A percentile compares a stretch with the other conserved stretches of the same genome.
Evolutionary conservation across 1,140 invertebrate genomes (phyloP).

Genomic region (Popillia japonica): DNA sequence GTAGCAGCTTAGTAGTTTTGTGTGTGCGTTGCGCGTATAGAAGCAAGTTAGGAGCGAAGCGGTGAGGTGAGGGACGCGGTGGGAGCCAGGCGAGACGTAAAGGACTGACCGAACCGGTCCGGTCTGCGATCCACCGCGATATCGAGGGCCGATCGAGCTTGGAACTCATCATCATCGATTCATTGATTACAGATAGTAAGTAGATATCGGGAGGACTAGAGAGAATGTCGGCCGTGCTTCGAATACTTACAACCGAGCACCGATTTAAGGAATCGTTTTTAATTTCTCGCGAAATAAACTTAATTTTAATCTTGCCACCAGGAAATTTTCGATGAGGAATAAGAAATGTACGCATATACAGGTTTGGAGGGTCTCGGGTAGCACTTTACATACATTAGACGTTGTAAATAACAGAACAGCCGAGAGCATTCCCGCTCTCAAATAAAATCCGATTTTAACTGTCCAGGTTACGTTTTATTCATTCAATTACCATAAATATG

Average conservation of each 20-base stretch:
- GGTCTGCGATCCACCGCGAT: slow-evolving; percentile 42
- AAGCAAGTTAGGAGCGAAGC: not conserved
- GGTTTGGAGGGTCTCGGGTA: too few species aligned
- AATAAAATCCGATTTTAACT: slow-evolving; percentile 55
- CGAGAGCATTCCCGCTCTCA: slow-evolving; percentile 45
- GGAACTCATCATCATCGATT: slow-evolving; percentile 53
- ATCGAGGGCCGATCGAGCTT: slow-evolving; percentile 38
- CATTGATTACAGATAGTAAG: slow-evolving; percentile 54
- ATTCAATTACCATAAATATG: slow-evolving; percentile 61
- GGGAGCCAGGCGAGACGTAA: not conserved
- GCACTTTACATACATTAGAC: slow-evolving; percentile 53
- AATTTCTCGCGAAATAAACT: too few species aligned
- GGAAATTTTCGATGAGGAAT: too few species aligned
- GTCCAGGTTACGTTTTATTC: slow-evolving; percentile 55
- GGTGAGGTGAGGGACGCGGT: not conserved
- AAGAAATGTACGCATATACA: too few species aligned
- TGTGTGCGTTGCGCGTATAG: not conserved
- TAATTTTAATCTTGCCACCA: too few species aligned
- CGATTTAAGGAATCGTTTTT: slow-evolving; percentile 46
- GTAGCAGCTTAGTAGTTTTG: not conserved
- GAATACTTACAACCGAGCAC: slow-evolving; percentile 53
- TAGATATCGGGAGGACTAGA: not conserved
- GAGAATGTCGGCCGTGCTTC: slow-evolving; percentile 46
- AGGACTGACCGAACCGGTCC: slow-evolving; percentile 49
- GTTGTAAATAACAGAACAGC: slow-evolving; percentile 51